A percentile compares a stretch with the other conserved stretches of the same genome.
Evolutionary conservation across 2,113 vertebrate species (phyloP).

Genomic region (Cryptomyrus ogoouensis): DNA sequence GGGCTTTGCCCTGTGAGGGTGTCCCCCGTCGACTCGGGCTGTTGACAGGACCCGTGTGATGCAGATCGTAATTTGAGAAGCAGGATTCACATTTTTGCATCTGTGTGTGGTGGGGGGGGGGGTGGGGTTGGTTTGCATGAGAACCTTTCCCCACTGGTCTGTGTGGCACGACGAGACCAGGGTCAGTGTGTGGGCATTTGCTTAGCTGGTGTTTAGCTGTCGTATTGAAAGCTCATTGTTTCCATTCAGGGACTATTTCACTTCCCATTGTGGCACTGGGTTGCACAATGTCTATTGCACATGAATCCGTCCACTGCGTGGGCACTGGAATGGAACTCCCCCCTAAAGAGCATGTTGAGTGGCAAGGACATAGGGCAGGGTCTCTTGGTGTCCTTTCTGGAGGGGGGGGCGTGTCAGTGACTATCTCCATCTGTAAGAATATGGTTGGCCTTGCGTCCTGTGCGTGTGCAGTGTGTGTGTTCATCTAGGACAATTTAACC

Average conservation of each 20-base stretch:
- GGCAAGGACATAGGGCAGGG: background rate
- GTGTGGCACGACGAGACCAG: background rate
- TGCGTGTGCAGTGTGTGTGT: background rate
- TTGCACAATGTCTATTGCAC: constrained; percentile 14
- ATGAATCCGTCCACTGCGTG: background rate
- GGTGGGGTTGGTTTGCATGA: background rate
- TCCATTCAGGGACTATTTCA: constrained; percentile 13
- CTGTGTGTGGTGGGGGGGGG: background rate
- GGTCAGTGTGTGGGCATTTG: background rate
- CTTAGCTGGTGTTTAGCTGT: background rate
- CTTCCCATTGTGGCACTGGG: background rate
- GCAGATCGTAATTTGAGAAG: background rate
- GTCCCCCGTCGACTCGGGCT: background rate
- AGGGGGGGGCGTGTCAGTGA: background rate
- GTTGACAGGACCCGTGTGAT: background rate
- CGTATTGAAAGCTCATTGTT: background rate
- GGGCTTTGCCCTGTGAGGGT: background rate
- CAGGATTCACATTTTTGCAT: background rate
- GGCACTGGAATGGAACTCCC: background rate
- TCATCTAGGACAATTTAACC: background rate
- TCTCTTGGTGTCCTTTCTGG: background rate
- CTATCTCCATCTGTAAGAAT: background rate
- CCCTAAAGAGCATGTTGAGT: background rate
- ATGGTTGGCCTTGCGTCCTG: background rate
- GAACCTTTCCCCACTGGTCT: background rate